phyloP scores from a whole-genome alignment of 1,140 invertebrate species.

The Drosophila tropicalis region DNA sequence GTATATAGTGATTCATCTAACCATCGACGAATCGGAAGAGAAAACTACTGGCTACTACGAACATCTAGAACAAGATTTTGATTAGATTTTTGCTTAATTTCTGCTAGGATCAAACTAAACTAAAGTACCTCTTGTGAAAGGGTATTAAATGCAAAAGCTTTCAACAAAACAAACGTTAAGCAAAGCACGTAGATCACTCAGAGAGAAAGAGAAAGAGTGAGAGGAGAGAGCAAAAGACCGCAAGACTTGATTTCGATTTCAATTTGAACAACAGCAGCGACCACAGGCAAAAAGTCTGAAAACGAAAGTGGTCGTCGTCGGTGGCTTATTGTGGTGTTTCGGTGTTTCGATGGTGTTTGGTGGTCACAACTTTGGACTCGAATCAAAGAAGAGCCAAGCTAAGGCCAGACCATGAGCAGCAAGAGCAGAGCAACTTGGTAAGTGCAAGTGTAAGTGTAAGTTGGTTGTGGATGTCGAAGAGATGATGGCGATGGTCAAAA shows the following conservation, averaged over 20 bases:
- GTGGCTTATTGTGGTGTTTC: neutral
- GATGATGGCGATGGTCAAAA: neutral
- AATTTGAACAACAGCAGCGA: neutral
- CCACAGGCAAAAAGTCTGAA: neutral
- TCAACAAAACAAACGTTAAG: constrained; percentile 15
- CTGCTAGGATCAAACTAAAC: no score
- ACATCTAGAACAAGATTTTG: no score
- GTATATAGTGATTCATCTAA: no score
- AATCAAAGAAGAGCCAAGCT: neutral
- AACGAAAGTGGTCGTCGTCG: constrained; percentile 8
- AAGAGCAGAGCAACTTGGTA: constrained; percentile 9
- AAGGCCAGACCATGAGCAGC: neutral
- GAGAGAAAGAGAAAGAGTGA: neutral
- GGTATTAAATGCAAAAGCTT: constrained; percentile 4
- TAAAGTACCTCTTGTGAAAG: neutral
- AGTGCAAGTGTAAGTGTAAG: constrained; percentile 11
- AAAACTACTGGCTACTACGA: no score
- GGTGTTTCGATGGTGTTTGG: neutral
- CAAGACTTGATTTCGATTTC: constrained; percentile 4
- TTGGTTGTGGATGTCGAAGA: neutral
- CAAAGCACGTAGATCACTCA: constrained; percentile 34
- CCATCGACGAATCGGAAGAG: no score
- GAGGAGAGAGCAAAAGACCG: neutral
- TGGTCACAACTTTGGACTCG: constrained; percentile 8
- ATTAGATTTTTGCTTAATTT: no score